Percentiles rank a stretch among this genome's conserved stretches.
Evolutionary conservation across 1,140 invertebrate species (phyloP).

Genomic region (Aphidius gifuensis): DNA sequence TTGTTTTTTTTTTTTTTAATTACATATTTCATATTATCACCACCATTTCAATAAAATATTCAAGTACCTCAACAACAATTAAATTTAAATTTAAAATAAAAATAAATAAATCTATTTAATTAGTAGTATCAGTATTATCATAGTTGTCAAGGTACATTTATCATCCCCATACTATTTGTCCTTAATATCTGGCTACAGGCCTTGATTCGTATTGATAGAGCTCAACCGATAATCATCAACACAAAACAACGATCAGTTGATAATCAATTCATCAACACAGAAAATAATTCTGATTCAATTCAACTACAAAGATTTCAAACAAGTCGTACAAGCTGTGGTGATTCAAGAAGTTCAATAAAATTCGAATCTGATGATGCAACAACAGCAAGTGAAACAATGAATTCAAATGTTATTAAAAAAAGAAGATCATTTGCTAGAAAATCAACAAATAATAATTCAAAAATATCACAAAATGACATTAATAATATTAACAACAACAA

Average conservation of each 20-base stretch:
- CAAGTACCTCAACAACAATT: conserved; percentile 44
- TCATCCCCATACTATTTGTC: conserved; percentile 53
- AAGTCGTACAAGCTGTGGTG: conserved; percentile 8
- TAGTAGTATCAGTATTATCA: neutral
- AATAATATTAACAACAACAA: conserved; percentile 29
- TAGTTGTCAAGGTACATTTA: conserved; percentile 47
- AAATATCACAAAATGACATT: conserved; percentile 48
- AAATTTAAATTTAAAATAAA: too few relatives aligned
- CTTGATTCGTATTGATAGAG: conserved; percentile 55
- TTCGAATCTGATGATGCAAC: conserved; percentile 51
- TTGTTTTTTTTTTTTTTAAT: neutral
- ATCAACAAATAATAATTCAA: conserved; percentile 62
- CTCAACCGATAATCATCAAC: conserved; percentile 46
- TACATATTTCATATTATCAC: conserved; percentile 29
- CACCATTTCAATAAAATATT: conserved; percentile 37
- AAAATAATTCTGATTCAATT: conserved; percentile 31
- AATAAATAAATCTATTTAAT: too few relatives aligned
- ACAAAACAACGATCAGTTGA: conserved; percentile 41
- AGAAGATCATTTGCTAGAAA: conserved; percentile 40
- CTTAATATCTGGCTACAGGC: conserved; percentile 56
- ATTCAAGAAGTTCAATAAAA: conserved; percentile 35
- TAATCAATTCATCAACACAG: conserved; percentile 29
- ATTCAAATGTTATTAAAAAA: conserved; percentile 41
- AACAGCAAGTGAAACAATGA: conserved; percentile 47
- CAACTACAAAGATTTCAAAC: conserved; percentile 25